Evolutionary conservation across 2,113 vertebrate genomes (phyloP).

Genomic region (Glareola pratincola): DNA sequence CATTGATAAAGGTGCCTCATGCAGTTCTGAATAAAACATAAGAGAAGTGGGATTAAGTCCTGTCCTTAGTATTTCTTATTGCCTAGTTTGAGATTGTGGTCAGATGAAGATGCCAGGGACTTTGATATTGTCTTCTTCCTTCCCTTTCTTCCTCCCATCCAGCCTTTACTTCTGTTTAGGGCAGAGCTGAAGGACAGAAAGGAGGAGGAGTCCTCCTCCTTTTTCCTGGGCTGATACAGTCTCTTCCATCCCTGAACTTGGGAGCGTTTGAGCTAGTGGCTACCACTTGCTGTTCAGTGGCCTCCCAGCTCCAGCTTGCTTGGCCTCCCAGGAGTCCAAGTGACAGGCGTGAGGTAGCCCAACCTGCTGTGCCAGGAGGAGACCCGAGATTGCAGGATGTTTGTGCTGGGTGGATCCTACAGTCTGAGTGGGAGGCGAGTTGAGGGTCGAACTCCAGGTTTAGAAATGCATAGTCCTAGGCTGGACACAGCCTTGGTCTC

Average conservation of each 20-base stretch:
- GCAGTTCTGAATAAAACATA: neutral
- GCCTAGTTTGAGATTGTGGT: neutral
- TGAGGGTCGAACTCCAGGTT: neutral
- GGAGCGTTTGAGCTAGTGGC: neutral
- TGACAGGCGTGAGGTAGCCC: neutral
- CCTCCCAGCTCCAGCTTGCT: neutral
- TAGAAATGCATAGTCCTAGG: neutral
- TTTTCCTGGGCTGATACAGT: neutral
- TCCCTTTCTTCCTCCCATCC: neutral
- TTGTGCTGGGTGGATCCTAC: neutral
- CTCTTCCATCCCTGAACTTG: neutral
- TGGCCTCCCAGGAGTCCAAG: fast-evolving
- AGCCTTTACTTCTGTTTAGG: neutral
- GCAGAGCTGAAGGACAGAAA: neutral
- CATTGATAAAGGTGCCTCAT: neutral
- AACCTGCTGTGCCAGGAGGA: neutral
- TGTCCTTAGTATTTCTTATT: neutral
- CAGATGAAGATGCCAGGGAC: neutral
- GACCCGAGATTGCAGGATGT: neutral
- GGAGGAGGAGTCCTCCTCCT: neutral
- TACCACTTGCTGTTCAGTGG: neutral
- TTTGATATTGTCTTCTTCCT: neutral
- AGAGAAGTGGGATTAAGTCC: neutral
- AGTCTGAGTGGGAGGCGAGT: neutral
- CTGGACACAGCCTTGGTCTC: neutral